Evolutionary conservation across 2,797 vertebrate genomes (phyloP), one percentile per base, ranked within the genome.

Genomic region (Sebastes cheni): DNA sequence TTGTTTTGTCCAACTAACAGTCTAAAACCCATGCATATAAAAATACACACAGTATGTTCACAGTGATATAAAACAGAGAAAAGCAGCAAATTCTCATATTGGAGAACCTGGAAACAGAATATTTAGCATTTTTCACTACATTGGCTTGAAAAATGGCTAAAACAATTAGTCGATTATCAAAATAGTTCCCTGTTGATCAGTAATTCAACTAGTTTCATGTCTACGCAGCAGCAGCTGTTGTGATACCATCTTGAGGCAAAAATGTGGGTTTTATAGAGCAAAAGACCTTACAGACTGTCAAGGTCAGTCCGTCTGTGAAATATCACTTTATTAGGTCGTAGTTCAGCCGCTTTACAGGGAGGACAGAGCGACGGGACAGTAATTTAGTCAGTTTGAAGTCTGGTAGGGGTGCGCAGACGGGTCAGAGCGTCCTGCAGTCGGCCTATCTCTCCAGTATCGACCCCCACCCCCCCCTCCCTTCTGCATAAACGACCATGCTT

Each of bases 241-340:
- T 60, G 62, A 65, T 56, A 9, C 50, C 68, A 2, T 61, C 61
- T 76, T 10, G 20, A 71, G 34, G 16, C 9, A 58, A 68, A 69
- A 71, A 78, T 23, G 64, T 36, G 30, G 13, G 29, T 66, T 86
- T 76, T 29, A 72, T 52, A 46, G 71, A 6, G 69, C 55, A 29
- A 72, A 77, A 3, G 66, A 85, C 66, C 77, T 81, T 72, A 27
- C 18, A 68, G 39, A 78, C n/a, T 34, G 25, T 84, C 79, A 85
- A 90, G 88, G 90, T 88, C 80, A 77, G 62, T 29, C 76, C 4
- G n/a, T 30, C 69, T 82, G 81, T 86, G 82, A 88, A 84, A 78
- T 25, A 69, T 87, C 36, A 7, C 70, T 85, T 72, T 80, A 77
- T 80, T 58, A 13, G 72, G 76, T 87, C 32, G 9, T 13, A 58